Base-by-base conservation (phyloP, 1,140 invertebrate species). In the Drosophila equinoxialis region DNA sequence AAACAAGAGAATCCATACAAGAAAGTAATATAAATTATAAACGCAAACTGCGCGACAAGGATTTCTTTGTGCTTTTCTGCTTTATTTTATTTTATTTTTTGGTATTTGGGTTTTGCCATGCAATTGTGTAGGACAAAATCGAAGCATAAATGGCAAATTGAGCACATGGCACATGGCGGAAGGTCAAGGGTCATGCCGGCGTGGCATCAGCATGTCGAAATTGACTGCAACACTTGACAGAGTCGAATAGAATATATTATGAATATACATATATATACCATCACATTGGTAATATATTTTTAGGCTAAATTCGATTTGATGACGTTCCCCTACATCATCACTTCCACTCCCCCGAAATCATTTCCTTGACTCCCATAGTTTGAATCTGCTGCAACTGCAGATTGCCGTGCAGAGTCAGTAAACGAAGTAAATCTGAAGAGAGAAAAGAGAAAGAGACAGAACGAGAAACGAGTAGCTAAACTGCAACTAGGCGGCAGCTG, bases 31-130 rank as follows among this genome's bases (percentile, higher is more conserved):
- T 87, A 87, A 87, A 87, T 87, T 87, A 87, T 87, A 87, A 87
- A 87, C 79, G 83, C 84, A 87, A 87, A 87, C 84, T 89, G 73
- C 87, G 79, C 83, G 79, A 87, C 84, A 89, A 87, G 83, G 79
- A 80, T 80, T 84, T 51, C 17, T 17, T 20, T 17, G 14, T 48
- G n/a, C 7, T 17, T 17, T 7, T 76, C 39, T 65, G 62, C 54
- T 59, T 77, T 37, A 10, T 37, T 2, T 37, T 37, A 37, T 37
- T 37, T 37, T 8, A 11, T 26, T 26, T 26, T 26, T 26, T 26
- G 23, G 23, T 26, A 26, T 37, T 37, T 37, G 35, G 35, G 1
- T 75, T 17, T n/a, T 54, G 14, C n/a, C 14, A 45, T 72, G 68
- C 78, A 68, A 72, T 70, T 81, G 68, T 45, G 73, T 45, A 64